phyloP scores from a whole-genome alignment of 2,888 invertebrate species.

The Prosopocoilus inquinatus region DNA sequence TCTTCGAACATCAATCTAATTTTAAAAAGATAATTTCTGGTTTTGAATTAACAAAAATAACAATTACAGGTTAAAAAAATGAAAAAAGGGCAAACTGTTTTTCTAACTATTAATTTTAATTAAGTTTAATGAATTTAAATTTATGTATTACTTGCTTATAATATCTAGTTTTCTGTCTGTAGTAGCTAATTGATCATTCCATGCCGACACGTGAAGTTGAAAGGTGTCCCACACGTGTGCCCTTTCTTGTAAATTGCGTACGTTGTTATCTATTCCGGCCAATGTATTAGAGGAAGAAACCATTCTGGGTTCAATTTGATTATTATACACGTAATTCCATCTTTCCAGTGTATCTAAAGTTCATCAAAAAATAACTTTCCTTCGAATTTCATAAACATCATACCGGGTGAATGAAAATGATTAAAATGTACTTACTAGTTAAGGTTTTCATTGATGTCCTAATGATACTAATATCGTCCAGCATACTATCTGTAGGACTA shows the following conservation, averaged over 20 bases:
- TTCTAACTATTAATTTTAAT: background rate
- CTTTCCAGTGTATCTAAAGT: constrained; percentile 45
- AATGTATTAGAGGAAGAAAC: constrained; percentile 45
- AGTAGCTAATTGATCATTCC: constrained; percentile 55
- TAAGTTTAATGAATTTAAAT: background rate
- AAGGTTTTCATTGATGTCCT: constrained; percentile 14
- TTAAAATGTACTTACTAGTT: constrained; percentile 9
- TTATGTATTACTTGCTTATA: constrained; percentile 47
- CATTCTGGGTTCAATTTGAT: constrained; percentile 50
- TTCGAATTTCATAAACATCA: background rate
- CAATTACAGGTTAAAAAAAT: no score
- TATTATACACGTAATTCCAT: constrained; percentile 48
- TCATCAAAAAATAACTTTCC: background rate
- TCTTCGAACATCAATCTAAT: no score
- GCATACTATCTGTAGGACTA: constrained; percentile 13
- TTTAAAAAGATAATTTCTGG: no score
- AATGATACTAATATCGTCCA: constrained; percentile 16
- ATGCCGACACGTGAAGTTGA: constrained; percentile 54
- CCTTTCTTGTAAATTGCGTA: constrained; percentile 52
- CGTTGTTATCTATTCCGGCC: constrained; percentile 50
- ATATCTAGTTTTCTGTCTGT: constrained; percentile 54
- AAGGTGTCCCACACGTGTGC: constrained; percentile 57
- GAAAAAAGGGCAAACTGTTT: background rate
- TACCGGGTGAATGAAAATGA: background rate
- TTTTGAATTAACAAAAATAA: no score